These are phyloP conservation scores for Reticulitermes speratus DNA, from an alignment of 1,140 invertebrate species.

Conservation along the genomic window DNA sequence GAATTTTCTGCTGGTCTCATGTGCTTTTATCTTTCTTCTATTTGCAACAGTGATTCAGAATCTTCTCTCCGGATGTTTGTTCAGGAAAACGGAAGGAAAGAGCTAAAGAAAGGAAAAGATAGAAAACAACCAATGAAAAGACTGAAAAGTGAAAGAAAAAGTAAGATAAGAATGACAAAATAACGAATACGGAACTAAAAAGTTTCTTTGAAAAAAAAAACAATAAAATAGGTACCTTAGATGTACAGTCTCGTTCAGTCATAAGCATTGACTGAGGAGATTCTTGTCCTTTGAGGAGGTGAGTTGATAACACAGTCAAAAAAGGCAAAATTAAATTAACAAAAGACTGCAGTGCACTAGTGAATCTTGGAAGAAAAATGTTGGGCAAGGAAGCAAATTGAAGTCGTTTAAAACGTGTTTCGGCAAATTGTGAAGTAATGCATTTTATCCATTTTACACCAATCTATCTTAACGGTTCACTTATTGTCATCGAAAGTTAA, in stretches of 20 bases:
- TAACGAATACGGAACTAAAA: neutral
- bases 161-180: conserved; percentile 3
- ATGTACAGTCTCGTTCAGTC: neutral
- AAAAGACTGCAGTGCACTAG: too few species aligned
- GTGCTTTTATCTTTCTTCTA: neutral
- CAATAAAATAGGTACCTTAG: neutral
- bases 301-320: too few species aligned
- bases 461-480: too few species aligned
- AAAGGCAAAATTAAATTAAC: too few species aligned
- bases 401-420: too few species aligned
- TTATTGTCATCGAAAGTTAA: too few species aligned
- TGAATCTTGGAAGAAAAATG: too few species aligned
- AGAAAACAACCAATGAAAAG: neutral
- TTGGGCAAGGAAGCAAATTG: too few species aligned
- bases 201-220: neutral
- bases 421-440: too few species aligned
- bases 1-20: neutral
- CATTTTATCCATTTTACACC: too few species aligned
- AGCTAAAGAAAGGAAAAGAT: neutral
- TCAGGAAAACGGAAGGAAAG: conserved; percentile 10
- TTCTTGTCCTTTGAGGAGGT: neutral
- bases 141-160: neutral
- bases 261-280: neutral
- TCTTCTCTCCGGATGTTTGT: neutral
- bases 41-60: neutral